Base-by-base conservation (phyloP, 2,113 vertebrate genomes). In the Orycteropus afer region DNA sequence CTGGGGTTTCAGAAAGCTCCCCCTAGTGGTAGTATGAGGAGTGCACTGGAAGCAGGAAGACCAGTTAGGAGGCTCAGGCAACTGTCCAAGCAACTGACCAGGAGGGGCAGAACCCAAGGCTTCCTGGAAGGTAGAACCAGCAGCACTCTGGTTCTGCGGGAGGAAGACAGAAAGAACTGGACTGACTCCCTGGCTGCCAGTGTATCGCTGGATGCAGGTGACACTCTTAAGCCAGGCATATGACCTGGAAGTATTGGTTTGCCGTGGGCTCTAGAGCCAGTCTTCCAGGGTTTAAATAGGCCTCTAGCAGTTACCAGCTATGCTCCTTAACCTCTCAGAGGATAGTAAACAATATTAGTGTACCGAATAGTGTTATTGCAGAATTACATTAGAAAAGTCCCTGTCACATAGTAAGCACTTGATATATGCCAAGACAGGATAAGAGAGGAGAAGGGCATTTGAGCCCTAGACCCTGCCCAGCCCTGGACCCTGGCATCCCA, bases 1-100 rank as follows among this genome's bases (percentile, higher is more conserved):
- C 53, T 83, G 55, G 59, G 40, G 63, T 83, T 92, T 92, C 89
- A 25, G 32, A 91, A 82, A 59, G 69, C 57, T 79, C 86, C 79
- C 73, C 45, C 89, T 93, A 81, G 67, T 73, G 94, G 93, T 11
- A 1, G 40, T 37, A 51, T n/a, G 32, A 9, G 37, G 49, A 5
- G 79, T 42, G 27, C 53, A 37, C 34, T 55, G 34, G 67, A 84
- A 51, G 83, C 25, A 11, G 49, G 2, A 23, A 91, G 40, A 57
- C 27, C 45, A 27, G 29, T 77, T 40, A 86, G n/a, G 42, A 82
- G 49, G 59, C 12, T 85, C 57, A 45, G 37, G 37, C 63, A 91
- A 84, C 49, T 59, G 32, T 67, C 51, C 37, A 71, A 49, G 61
- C 18, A 57, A 29, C 34, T 65, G 69, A 65, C 40, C 29, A 40